phyloP scores from a whole-genome alignment of 2,888 invertebrate species.

The Spodoptera picta region DNA sequence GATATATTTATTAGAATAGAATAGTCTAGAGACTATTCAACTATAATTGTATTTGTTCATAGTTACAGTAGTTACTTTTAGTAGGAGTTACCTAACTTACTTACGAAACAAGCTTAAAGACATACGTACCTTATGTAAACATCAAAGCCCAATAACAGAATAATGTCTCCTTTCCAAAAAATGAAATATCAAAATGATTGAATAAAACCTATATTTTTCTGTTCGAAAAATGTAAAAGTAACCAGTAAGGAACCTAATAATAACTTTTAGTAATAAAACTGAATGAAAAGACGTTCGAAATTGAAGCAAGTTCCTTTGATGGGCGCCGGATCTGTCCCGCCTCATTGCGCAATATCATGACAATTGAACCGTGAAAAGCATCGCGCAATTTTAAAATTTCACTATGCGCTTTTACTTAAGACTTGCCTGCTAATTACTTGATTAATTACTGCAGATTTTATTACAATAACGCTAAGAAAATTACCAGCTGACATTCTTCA shows the following conservation, averaged over 20 bases:
- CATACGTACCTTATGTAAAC: no score
- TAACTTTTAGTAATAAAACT: slow-evolving; percentile 50
- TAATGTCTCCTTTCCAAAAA: neutral
- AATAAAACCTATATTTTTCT: slow-evolving; percentile 5
- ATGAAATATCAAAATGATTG: neutral
- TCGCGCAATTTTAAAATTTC: slow-evolving; percentile 61
- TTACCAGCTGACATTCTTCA: slow-evolving; percentile 6
- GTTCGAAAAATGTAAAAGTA: slow-evolving; percentile 23
- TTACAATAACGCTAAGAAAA: slow-evolving; percentile 23
- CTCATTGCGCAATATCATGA: slow-evolving; percentile 69
- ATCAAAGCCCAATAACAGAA: neutral
- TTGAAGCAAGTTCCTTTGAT: slow-evolving; percentile 71
- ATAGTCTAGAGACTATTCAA: no score
- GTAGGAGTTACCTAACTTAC: no score
- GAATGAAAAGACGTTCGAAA: slow-evolving; percentile 60
- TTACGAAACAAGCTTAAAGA: no score
- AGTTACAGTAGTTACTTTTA: no score
- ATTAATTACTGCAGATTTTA: slow-evolving; percentile 29
- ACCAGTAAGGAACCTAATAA: slow-evolving; percentile 37
- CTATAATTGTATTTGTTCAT: no score
- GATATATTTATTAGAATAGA: no score
- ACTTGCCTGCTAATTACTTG: slow-evolving; percentile 38
- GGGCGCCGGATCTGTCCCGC: slow-evolving; percentile 61
- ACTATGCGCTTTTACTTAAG: slow-evolving; percentile 43
- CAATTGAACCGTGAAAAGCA: slow-evolving; percentile 66